Evolutionary conservation across 2,113 vertebrate species (phyloP).

Genomic region (Rhynchopsitta pachyrhyncha): DNA sequence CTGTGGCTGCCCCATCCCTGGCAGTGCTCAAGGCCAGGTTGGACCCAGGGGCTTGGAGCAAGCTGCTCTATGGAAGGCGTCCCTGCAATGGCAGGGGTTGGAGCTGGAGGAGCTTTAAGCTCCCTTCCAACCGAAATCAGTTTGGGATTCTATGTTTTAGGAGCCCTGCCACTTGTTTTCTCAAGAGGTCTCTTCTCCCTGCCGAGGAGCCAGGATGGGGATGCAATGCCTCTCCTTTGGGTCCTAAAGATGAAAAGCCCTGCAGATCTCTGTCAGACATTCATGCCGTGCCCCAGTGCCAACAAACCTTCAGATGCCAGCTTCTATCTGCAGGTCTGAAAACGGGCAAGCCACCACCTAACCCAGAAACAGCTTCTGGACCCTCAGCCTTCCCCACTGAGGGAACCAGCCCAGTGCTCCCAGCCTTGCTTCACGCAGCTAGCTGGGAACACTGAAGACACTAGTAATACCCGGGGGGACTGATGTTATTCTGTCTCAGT

Average conservation of each 20-base stretch:
- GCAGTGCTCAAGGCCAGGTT: too few species aligned
- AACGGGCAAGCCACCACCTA: not conserved
- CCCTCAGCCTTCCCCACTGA: rapidly evolving
- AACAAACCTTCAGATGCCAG: rapidly evolving
- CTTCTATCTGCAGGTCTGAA: not conserved
- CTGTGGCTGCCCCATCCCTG: too few species aligned
- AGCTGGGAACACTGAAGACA: not conserved
- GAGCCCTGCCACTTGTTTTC: not conserved
- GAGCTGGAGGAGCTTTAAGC: rapidly evolving
- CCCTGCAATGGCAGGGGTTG: not conserved
- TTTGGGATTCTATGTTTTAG: not conserved
- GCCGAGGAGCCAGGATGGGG: rapidly evolving
- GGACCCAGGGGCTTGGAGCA: not conserved
- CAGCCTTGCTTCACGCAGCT: not conserved
- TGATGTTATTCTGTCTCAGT: not conserved
- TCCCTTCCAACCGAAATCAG: not conserved
- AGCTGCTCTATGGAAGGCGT: not conserved
- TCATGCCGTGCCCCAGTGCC: rapidly evolving
- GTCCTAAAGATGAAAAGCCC: not conserved
- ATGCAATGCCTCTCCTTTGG: not conserved
- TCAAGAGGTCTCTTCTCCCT: not conserved
- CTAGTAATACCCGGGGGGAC: not conserved
- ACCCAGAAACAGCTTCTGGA: not conserved
- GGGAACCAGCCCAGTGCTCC: not conserved
- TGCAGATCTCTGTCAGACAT: not conserved